These are phyloP conservation scores for Drosophila meridionalis DNA, from an alignment of 2,888 invertebrate species.

Conservation along the genomic window DNA sequence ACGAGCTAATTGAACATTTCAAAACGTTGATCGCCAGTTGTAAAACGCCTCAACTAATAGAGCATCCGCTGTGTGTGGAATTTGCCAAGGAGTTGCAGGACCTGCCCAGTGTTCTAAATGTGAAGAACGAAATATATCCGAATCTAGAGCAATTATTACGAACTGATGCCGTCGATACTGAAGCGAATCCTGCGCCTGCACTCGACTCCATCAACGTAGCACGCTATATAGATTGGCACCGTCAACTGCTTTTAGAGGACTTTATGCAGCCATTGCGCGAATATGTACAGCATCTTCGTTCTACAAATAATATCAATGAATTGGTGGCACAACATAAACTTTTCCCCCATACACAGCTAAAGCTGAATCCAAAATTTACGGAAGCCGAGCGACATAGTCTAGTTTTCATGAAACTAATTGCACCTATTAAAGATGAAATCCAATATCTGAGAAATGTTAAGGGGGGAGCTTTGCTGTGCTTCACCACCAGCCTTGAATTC, in stretches of 20 bases:
- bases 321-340: conserved; percentile 37
- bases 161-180: conserved; percentile 83
- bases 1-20: conserved; percentile 57
- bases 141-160: conserved; percentile 84
- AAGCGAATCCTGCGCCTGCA: conserved; percentile 86
- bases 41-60: conserved; percentile 7
- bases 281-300: conserved; percentile 59
- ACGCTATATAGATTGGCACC: conserved; percentile 93
- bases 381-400: conserved; percentile 72
- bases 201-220: conserved; percentile 13
- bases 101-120: neutral
- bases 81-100: conserved; percentile 33
- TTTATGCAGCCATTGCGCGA: conserved; percentile 90
- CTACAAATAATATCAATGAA: neutral
- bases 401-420: conserved; percentile 73
- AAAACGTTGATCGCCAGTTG: conserved; percentile 43
- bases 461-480: conserved; percentile 89
- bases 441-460: conserved; percentile 64
- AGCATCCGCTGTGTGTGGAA: conserved; percentile 39
- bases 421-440: conserved; percentile 2
- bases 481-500: conserved; percentile 89
- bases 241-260: conserved; percentile 92
- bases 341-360: conserved; percentile 66
- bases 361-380: conserved; percentile 67
- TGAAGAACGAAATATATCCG: conserved; percentile 85